Conservation (phyloP, 2,797 vertebrate species). For the Luscinia luscinia region DNA sequence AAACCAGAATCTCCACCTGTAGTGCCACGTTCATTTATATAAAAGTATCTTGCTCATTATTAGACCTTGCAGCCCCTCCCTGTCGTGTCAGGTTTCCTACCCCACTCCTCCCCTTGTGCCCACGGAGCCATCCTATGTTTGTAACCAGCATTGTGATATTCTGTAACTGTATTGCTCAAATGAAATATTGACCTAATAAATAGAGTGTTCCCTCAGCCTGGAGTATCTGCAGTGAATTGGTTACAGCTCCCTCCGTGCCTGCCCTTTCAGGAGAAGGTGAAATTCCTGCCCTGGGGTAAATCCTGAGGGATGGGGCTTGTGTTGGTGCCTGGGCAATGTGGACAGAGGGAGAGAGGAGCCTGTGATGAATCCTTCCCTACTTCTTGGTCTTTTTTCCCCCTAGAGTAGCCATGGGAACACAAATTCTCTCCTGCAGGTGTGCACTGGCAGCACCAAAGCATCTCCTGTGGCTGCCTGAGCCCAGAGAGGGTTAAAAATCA, state of each 20-base stretch:
- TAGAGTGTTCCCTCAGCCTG: constrained; percentile 78
- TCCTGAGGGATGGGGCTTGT: background rate
- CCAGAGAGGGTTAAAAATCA: background rate
- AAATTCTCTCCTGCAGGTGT: accelerated
- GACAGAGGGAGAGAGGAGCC: background rate
- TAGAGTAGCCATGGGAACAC: background rate
- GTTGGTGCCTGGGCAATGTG: background rate
- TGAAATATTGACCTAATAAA: constrained; percentile 84
- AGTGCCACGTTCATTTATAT: constrained; percentile 80
- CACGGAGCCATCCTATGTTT: constrained; percentile 83
- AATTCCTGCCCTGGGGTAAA: background rate
- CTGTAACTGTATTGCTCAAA: constrained; percentile 86
- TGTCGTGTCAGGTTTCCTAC: constrained; percentile 74
- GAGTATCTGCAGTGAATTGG: constrained; percentile 47
- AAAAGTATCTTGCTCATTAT: constrained; percentile 68
- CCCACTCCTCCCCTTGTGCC: constrained; percentile 77
- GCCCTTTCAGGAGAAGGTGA: background rate
- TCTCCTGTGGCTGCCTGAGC: background rate
- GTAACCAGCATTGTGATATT: constrained; percentile 89
- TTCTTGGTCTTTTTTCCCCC: background rate
- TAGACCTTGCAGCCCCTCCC: constrained; percentile 60
- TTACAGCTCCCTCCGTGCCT: background rate
- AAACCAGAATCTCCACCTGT: constrained; percentile 68
- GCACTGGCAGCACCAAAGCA: background rate
- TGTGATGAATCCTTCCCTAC: background rate